Base-by-base conservation (phyloP, 2,888 invertebrate species). In the Biston betularia region DNA sequence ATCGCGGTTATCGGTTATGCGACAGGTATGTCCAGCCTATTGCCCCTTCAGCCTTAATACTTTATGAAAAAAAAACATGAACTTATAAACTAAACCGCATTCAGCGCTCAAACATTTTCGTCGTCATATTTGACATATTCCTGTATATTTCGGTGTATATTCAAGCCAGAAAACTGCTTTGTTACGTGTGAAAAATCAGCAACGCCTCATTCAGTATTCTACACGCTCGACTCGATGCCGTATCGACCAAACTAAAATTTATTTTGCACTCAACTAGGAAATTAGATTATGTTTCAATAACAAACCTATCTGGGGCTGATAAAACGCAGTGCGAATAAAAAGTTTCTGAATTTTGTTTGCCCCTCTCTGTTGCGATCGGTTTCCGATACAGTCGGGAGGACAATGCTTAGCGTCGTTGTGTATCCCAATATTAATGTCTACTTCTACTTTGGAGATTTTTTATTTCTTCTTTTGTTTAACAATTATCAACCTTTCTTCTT, bases 221-320 rank as follows among this genome's bases (percentile, higher is more conserved):
- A 61, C 69, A 65, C 73, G 63, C 62, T 63, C 68, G 65, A 65
- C 69, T 67, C 77, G 72, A 74, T 72, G 68, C 71, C 69, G 76
- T 80, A 82, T 84, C 81, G 76, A 70, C 70, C 68, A 74, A 79
- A 82, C 85, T 78, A 83, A 86, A 86, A 85, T 87, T 84, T 87
- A 85, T 87, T 86, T 87, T 78, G 76, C 81, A 79, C 82, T 83
- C 79, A 81, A 83, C 82, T 79, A 75, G 82, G 82, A 86, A 88
- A 89, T 83, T 81, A 80, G 85, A 88, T 88, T 88, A 88, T 86
- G 80, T 85, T 87, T 84, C 86, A 86, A 88, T 88, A 87, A 86
- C 89, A 87, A 82, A 83, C 82, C 78, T 83, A 84, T 82, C 79
- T 83, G 76, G 74, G 66, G 70, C 73, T 78, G 80, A 24, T 24